Conservation (phyloP, 2,797 vertebrate genomes). For the Ambastaia sidthimunki region DNA sequence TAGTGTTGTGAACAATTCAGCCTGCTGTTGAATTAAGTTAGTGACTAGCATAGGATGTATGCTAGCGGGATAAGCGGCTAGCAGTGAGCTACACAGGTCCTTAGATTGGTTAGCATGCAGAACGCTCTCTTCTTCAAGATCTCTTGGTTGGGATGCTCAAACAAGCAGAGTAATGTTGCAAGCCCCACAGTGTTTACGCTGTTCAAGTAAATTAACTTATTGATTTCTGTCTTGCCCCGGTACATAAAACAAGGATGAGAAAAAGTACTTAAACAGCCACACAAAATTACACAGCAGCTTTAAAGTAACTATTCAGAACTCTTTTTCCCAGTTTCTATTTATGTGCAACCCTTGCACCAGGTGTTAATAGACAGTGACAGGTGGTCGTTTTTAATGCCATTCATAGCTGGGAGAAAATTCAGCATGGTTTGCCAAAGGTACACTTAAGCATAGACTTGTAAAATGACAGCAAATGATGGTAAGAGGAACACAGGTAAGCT, state of each 20-base stretch:
- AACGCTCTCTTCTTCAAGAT: no score
- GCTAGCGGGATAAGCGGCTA: neutral
- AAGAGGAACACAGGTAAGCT: neutral
- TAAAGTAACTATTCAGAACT: constrained; percentile 4
- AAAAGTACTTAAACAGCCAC: neutral
- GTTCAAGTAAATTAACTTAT: no score
- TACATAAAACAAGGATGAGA: neutral
- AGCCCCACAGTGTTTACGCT: no score
- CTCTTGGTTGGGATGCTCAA: no score
- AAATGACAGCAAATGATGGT: constrained; percentile 2
- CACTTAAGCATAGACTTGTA: neutral
- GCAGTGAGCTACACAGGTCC: neutral
- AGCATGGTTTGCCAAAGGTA: constrained; percentile 28
- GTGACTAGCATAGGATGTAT: neutral
- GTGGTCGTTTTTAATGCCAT: constrained; percentile 1
- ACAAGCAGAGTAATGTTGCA: no score
- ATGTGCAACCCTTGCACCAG: constrained; percentile 20
- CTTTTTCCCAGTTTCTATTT: constrained; percentile 14
- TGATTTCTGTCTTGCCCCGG: neutral
- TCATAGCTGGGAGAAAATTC: neutral
- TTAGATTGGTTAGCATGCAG: no score
- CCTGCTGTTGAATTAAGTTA: neutral
- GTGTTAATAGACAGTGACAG: constrained; percentile 25
- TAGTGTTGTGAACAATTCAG: neutral
- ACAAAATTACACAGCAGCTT: no score